phyloP scores from a whole-genome alignment of 2,113 vertebrate species.

The Callospermophilus lateralis region DNA sequence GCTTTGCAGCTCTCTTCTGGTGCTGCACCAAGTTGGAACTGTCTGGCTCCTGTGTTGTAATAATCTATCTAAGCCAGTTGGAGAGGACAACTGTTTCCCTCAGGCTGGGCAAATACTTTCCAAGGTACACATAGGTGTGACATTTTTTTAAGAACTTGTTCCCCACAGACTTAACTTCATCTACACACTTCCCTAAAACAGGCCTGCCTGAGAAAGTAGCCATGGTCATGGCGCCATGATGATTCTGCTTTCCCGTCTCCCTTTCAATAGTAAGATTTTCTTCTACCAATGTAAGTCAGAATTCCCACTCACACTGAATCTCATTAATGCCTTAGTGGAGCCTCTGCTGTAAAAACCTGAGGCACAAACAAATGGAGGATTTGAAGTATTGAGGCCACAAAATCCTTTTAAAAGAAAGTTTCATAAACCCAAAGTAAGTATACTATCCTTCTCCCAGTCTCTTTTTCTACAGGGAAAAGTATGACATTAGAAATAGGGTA shows the following conservation, averaged over 20 bases:
- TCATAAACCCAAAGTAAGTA: neutral
- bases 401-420: neutral
- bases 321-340: neutral
- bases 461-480: neutral
- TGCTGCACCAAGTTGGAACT: neutral
- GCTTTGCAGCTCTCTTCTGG: neutral
- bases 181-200: neutral
- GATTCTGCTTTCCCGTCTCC: neutral
- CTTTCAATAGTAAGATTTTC: neutral
- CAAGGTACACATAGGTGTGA: neutral
- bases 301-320: neutral
- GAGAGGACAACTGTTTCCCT: neutral
- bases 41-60: neutral
- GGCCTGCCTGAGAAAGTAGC: neutral
- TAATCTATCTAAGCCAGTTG: neutral
- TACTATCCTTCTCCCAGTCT: neutral
- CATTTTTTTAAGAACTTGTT: neutral
- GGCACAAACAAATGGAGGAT: neutral
- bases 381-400: neutral
- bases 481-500: neutral
- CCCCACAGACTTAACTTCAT: neutral
- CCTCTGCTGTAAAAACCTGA: neutral
- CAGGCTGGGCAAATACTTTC: neutral
- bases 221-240: rapidly evolving
- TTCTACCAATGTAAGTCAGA: neutral